These are phyloP conservation scores for Caenorhabditis drosophilae DNA, from an alignment of 2,888 invertebrate species.

Conservation along the genomic window DNA sequence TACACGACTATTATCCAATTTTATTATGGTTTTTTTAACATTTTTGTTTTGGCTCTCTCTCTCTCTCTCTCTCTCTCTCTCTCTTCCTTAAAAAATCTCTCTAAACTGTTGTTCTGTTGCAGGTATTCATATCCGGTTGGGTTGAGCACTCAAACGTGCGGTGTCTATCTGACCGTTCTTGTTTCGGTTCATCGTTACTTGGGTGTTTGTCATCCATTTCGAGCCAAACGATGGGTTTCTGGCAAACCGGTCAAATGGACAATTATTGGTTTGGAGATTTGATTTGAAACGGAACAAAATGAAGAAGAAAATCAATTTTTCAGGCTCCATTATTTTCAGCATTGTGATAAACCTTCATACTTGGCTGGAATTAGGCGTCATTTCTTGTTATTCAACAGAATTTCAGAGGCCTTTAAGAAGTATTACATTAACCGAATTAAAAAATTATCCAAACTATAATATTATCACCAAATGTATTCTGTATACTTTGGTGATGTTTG, in stretches of 20 bases:
- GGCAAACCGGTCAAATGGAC: slow-evolving; percentile 53
- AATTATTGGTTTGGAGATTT: slow-evolving; percentile 31
- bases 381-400: slow-evolving; percentile 51
- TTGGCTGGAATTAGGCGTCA: slow-evolving; percentile 61
- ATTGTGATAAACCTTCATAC: slow-evolving; percentile 65
- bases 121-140: slow-evolving; percentile 67
- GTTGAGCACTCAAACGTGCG: slow-evolving; percentile 65
- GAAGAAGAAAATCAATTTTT: slow-evolving; percentile 4
- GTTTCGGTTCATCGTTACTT: slow-evolving; percentile 62
- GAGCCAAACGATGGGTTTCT: slow-evolving; percentile 67
- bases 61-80: too few species aligned
- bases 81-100: background rate
- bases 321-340: slow-evolving; percentile 59
- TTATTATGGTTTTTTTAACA: slow-evolving; percentile 65
- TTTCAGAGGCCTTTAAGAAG: slow-evolving; percentile 48
- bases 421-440: slow-evolving; percentile 49
- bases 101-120: slow-evolving; percentile 14
- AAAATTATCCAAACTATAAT: slow-evolving; percentile 37
- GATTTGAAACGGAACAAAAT: background rate
- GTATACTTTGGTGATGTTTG: slow-evolving; percentile 66
- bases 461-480: slow-evolving; percentile 44
- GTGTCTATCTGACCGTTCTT: slow-evolving; percentile 66
- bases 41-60: too few species aligned
- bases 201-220: slow-evolving; percentile 58
- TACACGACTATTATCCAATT: slow-evolving; percentile 60